These are phyloP conservation scores for Malurus melanocephalus DNA, from an alignment of 2,113 vertebrate genomes.

Conservation along the genomic window DNA sequence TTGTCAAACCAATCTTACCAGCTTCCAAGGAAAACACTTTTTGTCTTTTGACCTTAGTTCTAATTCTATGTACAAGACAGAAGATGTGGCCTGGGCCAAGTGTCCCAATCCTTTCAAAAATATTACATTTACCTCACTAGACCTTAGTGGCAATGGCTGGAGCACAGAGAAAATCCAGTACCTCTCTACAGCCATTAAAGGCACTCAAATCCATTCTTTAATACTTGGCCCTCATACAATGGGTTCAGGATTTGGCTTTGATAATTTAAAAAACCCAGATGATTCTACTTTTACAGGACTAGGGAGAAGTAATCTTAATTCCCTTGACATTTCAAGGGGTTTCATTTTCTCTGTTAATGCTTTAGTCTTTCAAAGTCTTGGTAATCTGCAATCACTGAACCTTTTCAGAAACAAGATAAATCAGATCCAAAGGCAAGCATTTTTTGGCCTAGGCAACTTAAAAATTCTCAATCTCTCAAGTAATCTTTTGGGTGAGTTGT, in stretches of 20 bases:
- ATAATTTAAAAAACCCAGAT: slow-evolving; percentile 78
- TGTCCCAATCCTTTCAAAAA: slow-evolving; percentile 83
- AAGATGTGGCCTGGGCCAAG: slow-evolving; percentile 46
- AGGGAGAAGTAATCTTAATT: slow-evolving; percentile 55
- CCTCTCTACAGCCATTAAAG: slow-evolving; percentile 73
- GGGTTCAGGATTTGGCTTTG: slow-evolving; percentile 75
- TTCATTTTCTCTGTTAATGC: slow-evolving; percentile 74
- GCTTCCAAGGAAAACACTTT: slow-evolving; percentile 80
- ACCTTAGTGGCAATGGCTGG: slow-evolving; percentile 70
- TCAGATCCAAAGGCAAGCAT: slow-evolving; percentile 72
- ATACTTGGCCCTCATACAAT: slow-evolving; percentile 35
- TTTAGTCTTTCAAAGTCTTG: slow-evolving; percentile 70
- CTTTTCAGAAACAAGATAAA: slow-evolving; percentile 82
- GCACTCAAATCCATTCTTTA: slow-evolving; percentile 71
- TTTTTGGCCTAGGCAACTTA: slow-evolving; percentile 76
- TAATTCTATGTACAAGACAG: slow-evolving; percentile 15
- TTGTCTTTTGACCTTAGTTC: slow-evolving; percentile 58
- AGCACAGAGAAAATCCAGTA: background rate
- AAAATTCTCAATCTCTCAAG: slow-evolving; percentile 76
- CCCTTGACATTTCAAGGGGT: slow-evolving; percentile 73
- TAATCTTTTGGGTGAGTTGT: slow-evolving; percentile 84
- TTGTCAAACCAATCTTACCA: slow-evolving; percentile 78
- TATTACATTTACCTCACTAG: slow-evolving; percentile 69
- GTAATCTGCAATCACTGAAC: slow-evolving; percentile 60
- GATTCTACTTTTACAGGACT: slow-evolving; percentile 79